Percentiles rank a stretch among this genome's conserved stretches.
These are phyloP conservation scores for Mesaphorura yosii DNA, from an alignment of 1,140 invertebrate genomes.

Conservation along the genomic window DNA sequence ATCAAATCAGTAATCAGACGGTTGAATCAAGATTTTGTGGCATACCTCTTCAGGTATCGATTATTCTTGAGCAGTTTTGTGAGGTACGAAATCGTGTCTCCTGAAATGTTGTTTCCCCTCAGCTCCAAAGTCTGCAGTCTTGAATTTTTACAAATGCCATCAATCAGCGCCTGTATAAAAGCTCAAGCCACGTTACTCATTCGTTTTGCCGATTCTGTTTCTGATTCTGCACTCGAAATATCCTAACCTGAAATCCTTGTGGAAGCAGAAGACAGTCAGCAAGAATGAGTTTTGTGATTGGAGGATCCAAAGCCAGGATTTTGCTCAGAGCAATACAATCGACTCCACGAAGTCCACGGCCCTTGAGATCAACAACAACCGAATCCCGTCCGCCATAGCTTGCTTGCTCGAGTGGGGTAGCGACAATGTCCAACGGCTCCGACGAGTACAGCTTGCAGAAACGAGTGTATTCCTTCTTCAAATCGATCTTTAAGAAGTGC, in stretches of 20 bases:
- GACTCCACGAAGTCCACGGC: conserved; percentile 28
- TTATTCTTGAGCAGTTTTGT: conserved; percentile 10
- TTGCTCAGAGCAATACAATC: conserved; percentile 30
- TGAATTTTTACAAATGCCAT: conserved; percentile 35
- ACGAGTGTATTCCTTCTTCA: conserved; percentile 29
- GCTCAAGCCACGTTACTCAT: background rate
- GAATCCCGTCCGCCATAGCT: conserved; percentile 19
- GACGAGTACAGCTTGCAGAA: conserved; percentile 28
- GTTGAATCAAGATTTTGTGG: background rate
- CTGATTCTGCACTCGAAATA: background rate
- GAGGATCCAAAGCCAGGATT: conserved; percentile 22
- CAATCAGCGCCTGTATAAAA: conserved; percentile 20
- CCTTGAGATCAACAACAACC: conserved; percentile 25
- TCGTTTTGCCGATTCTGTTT: background rate
- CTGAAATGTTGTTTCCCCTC: conserved; percentile 39
- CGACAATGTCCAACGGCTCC: conserved; percentile 28
- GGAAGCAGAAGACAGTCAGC: conserved; percentile 30
- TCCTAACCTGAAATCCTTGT: conserved; percentile 26
- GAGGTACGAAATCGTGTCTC: conserved; percentile 33
- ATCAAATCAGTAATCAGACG: background rate
- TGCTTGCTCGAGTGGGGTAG: conserved; percentile 23
- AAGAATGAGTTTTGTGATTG: conserved; percentile 22
- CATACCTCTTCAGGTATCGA: conserved; percentile 9
- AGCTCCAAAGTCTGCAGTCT: conserved; percentile 35
- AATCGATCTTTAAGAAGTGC: conserved; percentile 5